Conservation (phyloP, 1,140 invertebrate genomes). For the Tetramorium parvispinum region DNA sequence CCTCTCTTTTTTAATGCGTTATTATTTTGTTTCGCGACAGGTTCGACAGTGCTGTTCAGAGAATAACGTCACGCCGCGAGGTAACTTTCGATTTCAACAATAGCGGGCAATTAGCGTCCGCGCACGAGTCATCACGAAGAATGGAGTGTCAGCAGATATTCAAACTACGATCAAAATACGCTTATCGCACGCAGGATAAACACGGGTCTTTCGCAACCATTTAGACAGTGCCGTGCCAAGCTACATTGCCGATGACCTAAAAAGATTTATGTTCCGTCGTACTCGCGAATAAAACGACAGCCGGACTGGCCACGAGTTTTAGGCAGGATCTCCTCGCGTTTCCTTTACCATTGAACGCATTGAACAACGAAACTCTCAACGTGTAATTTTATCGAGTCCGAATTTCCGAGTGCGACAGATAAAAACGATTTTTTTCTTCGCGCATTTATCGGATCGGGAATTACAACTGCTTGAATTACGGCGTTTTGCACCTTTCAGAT, state of each 20-base stretch:
- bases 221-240: background rate
- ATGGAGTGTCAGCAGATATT: slow-evolving; percentile 20
- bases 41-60: background rate
- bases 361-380: background rate
- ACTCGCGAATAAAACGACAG: background rate
- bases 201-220: background rate
- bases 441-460: too few species aligned
- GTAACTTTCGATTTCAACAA: background rate
- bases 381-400: background rate
- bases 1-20: background rate
- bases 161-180: slow-evolving; percentile 12
- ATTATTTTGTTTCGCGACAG: too few species aligned
- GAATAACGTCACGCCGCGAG: slow-evolving; percentile 9
- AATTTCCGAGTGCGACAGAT: background rate
- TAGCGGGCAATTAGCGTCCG: background rate
- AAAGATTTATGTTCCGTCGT: background rate
- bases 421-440: too few species aligned
- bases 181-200: slow-evolving; percentile 29
- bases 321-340: background rate
- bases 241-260: background rate
- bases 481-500: too few species aligned
- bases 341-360: too few species aligned
- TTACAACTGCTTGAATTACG: too few species aligned
- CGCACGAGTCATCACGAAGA: background rate
- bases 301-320: background rate